Conservation (phyloP, 1,140 invertebrate species). For the Nomia melanderi region DNA sequence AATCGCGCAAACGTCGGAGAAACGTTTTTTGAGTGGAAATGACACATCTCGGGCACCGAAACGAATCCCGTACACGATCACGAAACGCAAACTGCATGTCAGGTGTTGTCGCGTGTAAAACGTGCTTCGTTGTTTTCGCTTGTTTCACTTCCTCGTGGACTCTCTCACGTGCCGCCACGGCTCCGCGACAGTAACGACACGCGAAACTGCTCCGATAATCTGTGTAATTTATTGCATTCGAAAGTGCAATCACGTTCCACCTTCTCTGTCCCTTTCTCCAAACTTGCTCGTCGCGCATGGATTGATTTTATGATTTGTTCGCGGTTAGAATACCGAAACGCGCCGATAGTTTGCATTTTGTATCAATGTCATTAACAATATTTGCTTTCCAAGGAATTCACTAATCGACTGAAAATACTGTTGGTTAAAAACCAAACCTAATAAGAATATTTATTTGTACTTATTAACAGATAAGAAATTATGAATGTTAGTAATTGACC, state of each 20-base stretch:
- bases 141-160: constrained; percentile 2
- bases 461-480: no score
- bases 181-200: constrained; percentile 17
- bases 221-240: constrained; percentile 53
- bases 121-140: constrained; percentile 7
- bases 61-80: constrained; percentile 22
- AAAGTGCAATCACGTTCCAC: constrained; percentile 53
- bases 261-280: constrained; percentile 9
- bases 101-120: constrained; percentile 18
- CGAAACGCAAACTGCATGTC: constrained; percentile 20
- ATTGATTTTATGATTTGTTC: neutral
- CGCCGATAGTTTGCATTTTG: neutral
- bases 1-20: neutral
- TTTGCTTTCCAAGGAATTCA: no score
- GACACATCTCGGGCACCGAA: constrained; percentile 31
- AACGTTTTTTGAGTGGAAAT: constrained; percentile 51
- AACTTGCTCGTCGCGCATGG: neutral
- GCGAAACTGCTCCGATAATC: constrained; percentile 45
- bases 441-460: no score
- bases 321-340: no score
- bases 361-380: neutral
- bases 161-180: neutral
- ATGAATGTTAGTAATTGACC: no score
- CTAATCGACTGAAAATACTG: no score
- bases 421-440: no score